phyloP scores from a whole-genome alignment of 1,140 invertebrate species.

The Copidosoma floridanum region DNA sequence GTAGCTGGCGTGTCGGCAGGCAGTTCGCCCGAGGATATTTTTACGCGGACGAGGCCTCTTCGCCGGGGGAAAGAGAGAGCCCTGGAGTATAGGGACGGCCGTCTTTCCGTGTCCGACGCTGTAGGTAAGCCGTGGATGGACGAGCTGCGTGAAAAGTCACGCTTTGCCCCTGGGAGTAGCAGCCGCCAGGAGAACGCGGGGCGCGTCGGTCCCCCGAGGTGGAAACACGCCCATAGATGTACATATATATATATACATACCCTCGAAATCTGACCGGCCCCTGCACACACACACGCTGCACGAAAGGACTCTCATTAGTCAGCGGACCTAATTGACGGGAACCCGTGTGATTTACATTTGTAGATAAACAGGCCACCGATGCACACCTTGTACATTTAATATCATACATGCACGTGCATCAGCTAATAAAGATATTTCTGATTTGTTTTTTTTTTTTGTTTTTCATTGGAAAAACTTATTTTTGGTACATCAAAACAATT shows the following conservation, averaged over 20 bases:
- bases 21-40: constrained; percentile 24
- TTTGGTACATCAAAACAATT: too few species aligned
- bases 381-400: too few species aligned
- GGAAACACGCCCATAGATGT: constrained; percentile 29
- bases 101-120: too few species aligned
- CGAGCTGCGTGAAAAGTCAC: constrained; percentile 25
- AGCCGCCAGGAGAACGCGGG: neutral
- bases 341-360: constrained; percentile 20
- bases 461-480: too few species aligned
- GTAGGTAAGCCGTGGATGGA: neutral
- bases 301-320: constrained; percentile 21
- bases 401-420: too few species aligned
- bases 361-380: constrained; percentile 11
- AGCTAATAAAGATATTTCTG: too few species aligned
- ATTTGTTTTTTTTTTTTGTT: too few species aligned
- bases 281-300: too few species aligned
- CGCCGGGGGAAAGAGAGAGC: neutral
- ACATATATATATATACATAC: too few species aligned
- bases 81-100: too few species aligned
- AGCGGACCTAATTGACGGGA: constrained; percentile 20
- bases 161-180: constrained; percentile 15
- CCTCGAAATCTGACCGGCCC: constrained; percentile 26
- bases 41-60: neutral
- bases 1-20: constrained; percentile 23
- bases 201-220: constrained; percentile 24